Conservation (phyloP, 2,888 invertebrate genomes). For the Oxycera nigricornis region DNA sequence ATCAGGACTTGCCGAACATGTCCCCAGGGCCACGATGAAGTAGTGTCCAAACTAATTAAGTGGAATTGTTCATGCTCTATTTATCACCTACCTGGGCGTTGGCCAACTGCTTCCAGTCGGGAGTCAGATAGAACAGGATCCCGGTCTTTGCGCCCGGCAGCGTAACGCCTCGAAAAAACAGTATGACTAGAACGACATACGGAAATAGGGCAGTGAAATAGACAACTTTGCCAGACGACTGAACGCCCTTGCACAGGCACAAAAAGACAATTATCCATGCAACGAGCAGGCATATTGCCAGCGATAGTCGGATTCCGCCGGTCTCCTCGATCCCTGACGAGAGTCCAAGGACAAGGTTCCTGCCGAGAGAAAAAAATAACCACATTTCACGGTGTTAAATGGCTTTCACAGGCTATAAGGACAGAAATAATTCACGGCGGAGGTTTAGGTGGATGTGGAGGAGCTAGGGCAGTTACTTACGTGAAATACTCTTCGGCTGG, state of each 20-base stretch:
- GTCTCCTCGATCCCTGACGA: slow-evolving; percentile 78
- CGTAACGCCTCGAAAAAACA: slow-evolving; percentile 80
- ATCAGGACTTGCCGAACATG: no score
- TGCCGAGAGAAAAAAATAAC: no score
- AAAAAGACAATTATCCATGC: slow-evolving; percentile 83
- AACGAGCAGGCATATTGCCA: slow-evolving; percentile 76
- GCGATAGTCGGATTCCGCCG: slow-evolving; percentile 70
- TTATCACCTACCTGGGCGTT: slow-evolving; percentile 70
- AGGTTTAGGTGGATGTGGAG: background rate
- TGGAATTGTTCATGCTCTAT: background rate
- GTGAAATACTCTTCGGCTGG: slow-evolving; percentile 79
- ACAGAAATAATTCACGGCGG: background rate
- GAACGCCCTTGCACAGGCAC: slow-evolving; percentile 80
- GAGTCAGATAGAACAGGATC: slow-evolving; percentile 79
- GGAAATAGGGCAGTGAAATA: slow-evolving; percentile 81
- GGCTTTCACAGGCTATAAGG: background rate
- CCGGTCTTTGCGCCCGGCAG: slow-evolving; percentile 81
- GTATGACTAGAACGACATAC: slow-evolving; percentile 75
- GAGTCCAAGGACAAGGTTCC: slow-evolving; percentile 59
- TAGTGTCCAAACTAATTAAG: background rate
- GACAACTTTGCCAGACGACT: slow-evolving; percentile 81
- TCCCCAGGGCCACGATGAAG: no score
- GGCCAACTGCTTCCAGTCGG: slow-evolving; percentile 75
- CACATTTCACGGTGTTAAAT: slow-evolving; percentile 7
- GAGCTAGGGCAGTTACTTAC: slow-evolving; percentile 61